A percentile compares a stretch with the other conserved stretches of the same genome.
Evolutionary conservation across 2,113 vertebrate species (phyloP).

Genomic region (Solea senegalensis): DNA sequence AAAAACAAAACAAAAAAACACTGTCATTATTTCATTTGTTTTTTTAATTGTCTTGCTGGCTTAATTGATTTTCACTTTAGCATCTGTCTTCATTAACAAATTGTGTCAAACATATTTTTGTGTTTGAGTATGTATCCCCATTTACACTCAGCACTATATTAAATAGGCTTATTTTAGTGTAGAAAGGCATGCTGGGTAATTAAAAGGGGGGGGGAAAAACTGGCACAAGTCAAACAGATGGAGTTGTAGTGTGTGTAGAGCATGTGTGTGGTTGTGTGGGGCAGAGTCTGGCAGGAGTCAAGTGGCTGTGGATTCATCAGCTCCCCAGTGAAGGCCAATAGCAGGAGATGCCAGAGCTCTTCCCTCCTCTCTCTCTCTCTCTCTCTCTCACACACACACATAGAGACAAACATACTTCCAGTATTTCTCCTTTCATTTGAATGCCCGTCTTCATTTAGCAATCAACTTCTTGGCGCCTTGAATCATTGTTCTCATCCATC

Average conservation of each 20-base stretch:
- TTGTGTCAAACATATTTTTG: slow-evolving; percentile 28
- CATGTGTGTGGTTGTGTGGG: slow-evolving; percentile 18
- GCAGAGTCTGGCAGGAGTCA: slow-evolving; percentile 71
- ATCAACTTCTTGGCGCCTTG: slow-evolving; percentile 5
- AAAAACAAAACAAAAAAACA: too few relatives aligned
- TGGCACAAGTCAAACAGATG: slow-evolving; percentile 75
- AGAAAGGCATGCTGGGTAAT: slow-evolving; percentile 76
- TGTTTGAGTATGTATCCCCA: slow-evolving; percentile 42
- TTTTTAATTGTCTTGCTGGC: not conserved
- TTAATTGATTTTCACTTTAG: slow-evolving; percentile 14
- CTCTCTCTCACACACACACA: not conserved
- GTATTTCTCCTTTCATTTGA: slow-evolving; percentile 8
- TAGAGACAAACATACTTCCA: slow-evolving; percentile 2
- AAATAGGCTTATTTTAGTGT: slow-evolving; percentile 58
- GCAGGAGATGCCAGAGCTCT: slow-evolving; percentile 43
- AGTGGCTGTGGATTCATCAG: slow-evolving; percentile 72
- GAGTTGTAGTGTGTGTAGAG: slow-evolving; percentile 46
- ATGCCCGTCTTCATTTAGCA: slow-evolving; percentile 18
- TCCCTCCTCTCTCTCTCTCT: not conserved
- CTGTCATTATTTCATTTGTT: not conserved
- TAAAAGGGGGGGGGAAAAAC: slow-evolving; percentile 64
- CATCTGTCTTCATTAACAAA: slow-evolving; percentile 11
- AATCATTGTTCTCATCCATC: slow-evolving; percentile 20
- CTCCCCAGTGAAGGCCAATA: slow-evolving; percentile 58
- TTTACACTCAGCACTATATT: slow-evolving; percentile 32